Evolutionary conservation across 2,113 vertebrate genomes (phyloP).

Genomic region (Chlorocebus sabaeus): DNA sequence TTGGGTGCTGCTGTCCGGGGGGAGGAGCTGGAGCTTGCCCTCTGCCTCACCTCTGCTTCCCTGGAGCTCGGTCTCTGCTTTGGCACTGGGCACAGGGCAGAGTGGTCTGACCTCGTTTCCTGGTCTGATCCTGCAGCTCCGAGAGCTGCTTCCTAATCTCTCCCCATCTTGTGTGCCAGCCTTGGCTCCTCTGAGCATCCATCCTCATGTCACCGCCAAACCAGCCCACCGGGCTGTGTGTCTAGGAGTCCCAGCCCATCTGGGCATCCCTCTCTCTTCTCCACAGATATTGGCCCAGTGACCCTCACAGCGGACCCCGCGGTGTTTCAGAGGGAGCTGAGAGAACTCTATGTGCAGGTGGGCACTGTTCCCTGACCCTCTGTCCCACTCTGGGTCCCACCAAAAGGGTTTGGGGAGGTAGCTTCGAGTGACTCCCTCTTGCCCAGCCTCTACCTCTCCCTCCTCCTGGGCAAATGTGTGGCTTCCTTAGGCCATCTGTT

Average conservation of each 20-base stretch:
- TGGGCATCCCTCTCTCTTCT: background rate
- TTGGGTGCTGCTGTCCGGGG: background rate
- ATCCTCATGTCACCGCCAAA: accelerated
- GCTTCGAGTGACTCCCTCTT: too few relatives aligned
- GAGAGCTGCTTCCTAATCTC: background rate
- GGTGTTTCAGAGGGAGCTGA: conserved; percentile 91
- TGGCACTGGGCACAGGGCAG: too few relatives aligned
- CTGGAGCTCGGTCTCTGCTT: background rate
- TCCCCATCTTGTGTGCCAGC: background rate
- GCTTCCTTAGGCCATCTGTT: background rate
- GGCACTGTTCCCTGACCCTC: background rate
- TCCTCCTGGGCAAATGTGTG: background rate
- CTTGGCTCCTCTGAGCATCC: background rate
- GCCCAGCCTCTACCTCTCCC: background rate
- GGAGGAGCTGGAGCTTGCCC: background rate
- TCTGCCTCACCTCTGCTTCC: accelerated
- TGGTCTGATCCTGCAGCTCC: background rate
- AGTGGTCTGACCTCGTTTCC: background rate
- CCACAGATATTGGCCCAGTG: conserved; percentile 91
- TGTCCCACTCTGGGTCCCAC: background rate
- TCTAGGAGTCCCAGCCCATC: background rate
- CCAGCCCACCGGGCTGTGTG: accelerated
- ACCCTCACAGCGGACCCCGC: conserved; percentile 90
- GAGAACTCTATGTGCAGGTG: conserved; percentile 95
- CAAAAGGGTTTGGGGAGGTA: accelerated